These are phyloP conservation scores for Pseudolycoriella hygida DNA, from an alignment of 2,888 invertebrate genomes.

Conservation along the genomic window DNA sequence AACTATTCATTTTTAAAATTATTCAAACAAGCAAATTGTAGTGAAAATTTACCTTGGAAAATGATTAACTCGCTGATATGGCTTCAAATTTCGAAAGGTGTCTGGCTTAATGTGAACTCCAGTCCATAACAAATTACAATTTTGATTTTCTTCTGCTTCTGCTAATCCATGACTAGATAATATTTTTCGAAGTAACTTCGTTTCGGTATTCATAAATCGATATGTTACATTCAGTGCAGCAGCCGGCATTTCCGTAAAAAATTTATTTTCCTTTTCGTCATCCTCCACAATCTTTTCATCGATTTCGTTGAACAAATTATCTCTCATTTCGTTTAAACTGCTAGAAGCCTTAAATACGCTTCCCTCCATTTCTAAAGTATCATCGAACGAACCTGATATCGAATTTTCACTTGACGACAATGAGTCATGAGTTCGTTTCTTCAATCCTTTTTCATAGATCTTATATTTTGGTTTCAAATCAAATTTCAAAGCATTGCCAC, in stretches of 20 bases:
- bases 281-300: not conserved
- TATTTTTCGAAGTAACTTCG: conserved; percentile 55
- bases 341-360: conserved; percentile 19
- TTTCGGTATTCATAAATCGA: conserved; percentile 66
- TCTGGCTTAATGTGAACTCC: conserved; percentile 86
- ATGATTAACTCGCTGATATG: conserved; percentile 91
- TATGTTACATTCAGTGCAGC: conserved; percentile 54
- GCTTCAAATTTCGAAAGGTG: conserved; percentile 55
- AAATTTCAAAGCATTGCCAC: not conserved
- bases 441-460: conserved; percentile 8
- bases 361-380: conserved; percentile 35
- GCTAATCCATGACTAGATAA: conserved; percentile 60
- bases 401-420: conserved; percentile 24
- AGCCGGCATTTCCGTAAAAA: conserved; percentile 38
- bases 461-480: not conserved
- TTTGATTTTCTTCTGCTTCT: conserved; percentile 49
- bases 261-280: conserved; percentile 2
- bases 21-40: no score
- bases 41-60: conserved; percentile 60
- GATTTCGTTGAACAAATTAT: not conserved
- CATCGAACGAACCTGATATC: conserved; percentile 23
- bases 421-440: conserved; percentile 16
- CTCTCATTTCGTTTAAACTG: not conserved
- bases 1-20: no score
- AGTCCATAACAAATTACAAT: conserved; percentile 83